Evolutionary conservation across 2,113 vertebrate genomes (phyloP), one percentile per base, ranked within the genome.

Genomic region (Gila orcuttii): DNA sequence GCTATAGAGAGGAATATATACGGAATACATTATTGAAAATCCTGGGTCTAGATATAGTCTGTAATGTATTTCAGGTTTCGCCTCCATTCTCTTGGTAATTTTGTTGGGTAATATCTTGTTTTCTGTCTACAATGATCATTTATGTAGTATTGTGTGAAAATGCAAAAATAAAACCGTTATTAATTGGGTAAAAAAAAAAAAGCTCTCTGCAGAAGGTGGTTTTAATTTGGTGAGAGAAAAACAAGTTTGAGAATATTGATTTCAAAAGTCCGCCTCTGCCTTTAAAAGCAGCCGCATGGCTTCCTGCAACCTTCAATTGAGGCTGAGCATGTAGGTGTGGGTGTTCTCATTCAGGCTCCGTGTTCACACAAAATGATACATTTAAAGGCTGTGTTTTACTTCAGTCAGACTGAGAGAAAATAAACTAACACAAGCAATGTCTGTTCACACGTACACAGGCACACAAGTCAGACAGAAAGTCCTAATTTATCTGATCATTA

Each of bases 221-320:
- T 95, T 94, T 95, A 93, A 94, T 95, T 94, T 94, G 91, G 89
- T 91, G 88, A 88, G 88, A 92, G 91, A 89, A 93, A 95, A 95
- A 95, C 93, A 95, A 94, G 90, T 93, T 36, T 87, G 89, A 93
- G 90, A 94, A 94, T 94, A 95, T 95, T 93, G 94, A 95, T 95
- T 94, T 93, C 86, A 93, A 62, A 94, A 81, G 88, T 91, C 36
- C 36, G 21, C 91, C 89, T 91, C 87, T 85, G 81, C 83, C 74
- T 79, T 87, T 73, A 85, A 88, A 91, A 89, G 88, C 92, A 93
- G 89, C 90, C 88, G 82, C 91, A 89, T 90, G 95, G 92, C 95
- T 95, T 96, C 93, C 93, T 94, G 93, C 93, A 95, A 94, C 94
- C 93, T 95, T 95, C 95, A 96, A 96, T 96, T 96, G 96, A 95